A percentile compares a stretch with the other conserved stretches of the same genome.
Evolutionary conservation across 2,888 invertebrate species (phyloP).

Genomic region (Zootermopsis nevadensis): DNA sequence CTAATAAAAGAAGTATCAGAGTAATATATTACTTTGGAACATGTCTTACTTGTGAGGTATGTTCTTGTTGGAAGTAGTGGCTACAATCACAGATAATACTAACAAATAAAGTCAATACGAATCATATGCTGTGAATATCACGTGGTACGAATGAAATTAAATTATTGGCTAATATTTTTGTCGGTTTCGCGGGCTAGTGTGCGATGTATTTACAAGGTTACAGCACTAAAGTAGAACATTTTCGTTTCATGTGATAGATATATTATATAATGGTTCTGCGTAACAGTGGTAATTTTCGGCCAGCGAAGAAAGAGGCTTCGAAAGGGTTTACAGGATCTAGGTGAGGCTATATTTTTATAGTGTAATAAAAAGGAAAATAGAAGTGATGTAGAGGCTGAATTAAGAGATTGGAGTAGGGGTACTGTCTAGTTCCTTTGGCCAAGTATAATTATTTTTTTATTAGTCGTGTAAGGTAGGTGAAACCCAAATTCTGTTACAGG

Average conservation of each 20-base stretch:
- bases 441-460: too few relatives aligned
- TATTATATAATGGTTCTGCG: conserved; percentile 47
- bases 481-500: background rate
- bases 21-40: too few relatives aligned
- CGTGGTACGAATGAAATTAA: background rate
- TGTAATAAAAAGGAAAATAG: background rate
- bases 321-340: conserved; percentile 30
- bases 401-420: too few relatives aligned
- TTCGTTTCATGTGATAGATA: background rate
- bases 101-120: background rate
- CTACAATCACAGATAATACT: too few relatives aligned
- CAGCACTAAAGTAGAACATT: background rate
- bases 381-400: background rate
- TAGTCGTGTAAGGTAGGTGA: background rate
- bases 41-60: too few relatives aligned
- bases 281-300: conserved; percentile 51
- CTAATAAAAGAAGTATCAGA: too few relatives aligned
- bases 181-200: background rate
- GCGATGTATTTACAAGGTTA: background rate
- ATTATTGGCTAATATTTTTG: background rate
- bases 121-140: background rate
- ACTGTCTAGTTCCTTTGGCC: too few relatives aligned
- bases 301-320: conserved; percentile 46
- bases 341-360: conserved; percentile 14
- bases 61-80: too few relatives aligned